Base-by-base conservation (phyloP, 1,140 invertebrate species). In the Vanessa tameamea region DNA sequence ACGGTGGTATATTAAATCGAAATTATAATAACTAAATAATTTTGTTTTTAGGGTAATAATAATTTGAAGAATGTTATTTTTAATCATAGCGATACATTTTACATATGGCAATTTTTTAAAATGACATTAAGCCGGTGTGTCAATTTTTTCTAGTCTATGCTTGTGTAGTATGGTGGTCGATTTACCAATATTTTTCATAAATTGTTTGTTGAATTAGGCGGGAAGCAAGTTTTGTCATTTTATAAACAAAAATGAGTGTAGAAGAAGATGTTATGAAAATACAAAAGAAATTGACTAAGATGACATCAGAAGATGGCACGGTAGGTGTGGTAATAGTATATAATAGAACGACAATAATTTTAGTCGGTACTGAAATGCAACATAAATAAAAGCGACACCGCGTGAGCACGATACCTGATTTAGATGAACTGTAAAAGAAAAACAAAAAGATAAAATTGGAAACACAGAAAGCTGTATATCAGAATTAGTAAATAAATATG, bases 281-380 rank as follows among this genome's bases (percentile, higher is more conserved):
- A 90, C 97, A 98, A 89, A 98, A 98, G 93, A 98, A 98, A 93
- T 94, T 99, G 75, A 98, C 96, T 83, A 98, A 98, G 94, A 99
- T 99, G 96, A 97, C 97, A 76, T 95, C 95, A 61, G 96, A 96
- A 72, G 96, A 97, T 90, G 97, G 96, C 86, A 95, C 96, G 92
- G 97, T 98, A 95, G 94, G 96, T 68, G 74, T 69, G 37, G 47
- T 61, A 47, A 69, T 74, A 67, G 47, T 43, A 68, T 63, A 50
- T 68, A 69, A 64, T 69, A 64, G 63, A 73, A 48, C 53, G 16
- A 73, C 66, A 73, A 73, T 73, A 50, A 65, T 51, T 61, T 64
- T 15, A 64, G 51, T 16, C 23, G n/a, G 64, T 64, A 48, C 61
- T 26, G 37, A 26, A 64, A 69, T 43, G 72, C 72, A 64, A 51